These are phyloP conservation scores for Prietella phreatophila DNA, from an alignment of 2,113 vertebrate species.

Conservation along the genomic window DNA sequence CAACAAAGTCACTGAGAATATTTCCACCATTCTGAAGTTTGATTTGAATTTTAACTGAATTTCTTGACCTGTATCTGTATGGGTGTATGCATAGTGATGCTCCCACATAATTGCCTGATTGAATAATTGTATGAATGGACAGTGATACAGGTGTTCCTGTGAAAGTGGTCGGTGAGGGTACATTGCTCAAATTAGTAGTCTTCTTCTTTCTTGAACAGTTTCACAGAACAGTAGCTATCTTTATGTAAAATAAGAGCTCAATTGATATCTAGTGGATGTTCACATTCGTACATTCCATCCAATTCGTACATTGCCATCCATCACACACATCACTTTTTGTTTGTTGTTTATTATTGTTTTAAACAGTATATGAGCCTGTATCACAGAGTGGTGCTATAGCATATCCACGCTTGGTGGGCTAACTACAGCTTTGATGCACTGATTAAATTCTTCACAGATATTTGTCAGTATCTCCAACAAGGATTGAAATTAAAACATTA, in stretches of 20 bases:
- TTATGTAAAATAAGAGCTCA: background rate
- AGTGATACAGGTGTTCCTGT: background rate
- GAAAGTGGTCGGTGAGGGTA: background rate
- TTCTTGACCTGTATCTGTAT: background rate
- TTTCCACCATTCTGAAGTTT: background rate
- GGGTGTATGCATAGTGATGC: background rate
- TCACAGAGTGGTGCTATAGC: background rate
- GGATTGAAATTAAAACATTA: conserved; percentile 26
- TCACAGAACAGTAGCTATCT: background rate
- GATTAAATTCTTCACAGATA: background rate
- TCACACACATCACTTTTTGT: background rate
- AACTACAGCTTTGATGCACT: background rate
- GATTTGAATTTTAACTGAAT: background rate
- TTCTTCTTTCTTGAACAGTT: background rate
- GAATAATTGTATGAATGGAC: background rate
- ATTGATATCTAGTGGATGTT: background rate
- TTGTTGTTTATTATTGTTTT: background rate
- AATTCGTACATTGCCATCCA: background rate
- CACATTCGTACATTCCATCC: background rate
- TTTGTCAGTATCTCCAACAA: conserved; percentile 7
- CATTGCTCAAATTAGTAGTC: background rate
- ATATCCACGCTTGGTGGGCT: background rate
- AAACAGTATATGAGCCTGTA: background rate
- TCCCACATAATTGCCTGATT: background rate
- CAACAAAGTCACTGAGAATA: background rate